A percentile compares a stretch with the other conserved stretches of the same genome.
These are phyloP conservation scores for Conus betulinus DNA, from an alignment of 1,140 invertebrate species.

Conservation along the genomic window DNA sequence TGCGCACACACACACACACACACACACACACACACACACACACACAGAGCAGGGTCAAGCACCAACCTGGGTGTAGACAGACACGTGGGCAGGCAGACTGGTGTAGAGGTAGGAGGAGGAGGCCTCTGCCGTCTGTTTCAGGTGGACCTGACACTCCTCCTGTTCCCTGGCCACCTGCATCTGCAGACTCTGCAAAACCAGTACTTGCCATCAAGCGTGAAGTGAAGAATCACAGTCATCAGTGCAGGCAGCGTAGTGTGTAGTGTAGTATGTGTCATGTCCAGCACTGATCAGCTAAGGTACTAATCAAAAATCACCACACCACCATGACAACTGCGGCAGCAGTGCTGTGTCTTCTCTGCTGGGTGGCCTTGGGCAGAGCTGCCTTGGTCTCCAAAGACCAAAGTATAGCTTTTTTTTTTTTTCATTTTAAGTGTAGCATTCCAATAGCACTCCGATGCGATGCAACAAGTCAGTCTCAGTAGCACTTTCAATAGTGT, in stretches of 20 bases:
- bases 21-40: not conserved
- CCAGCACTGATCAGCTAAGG: not conserved
- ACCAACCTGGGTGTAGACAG: conserved; percentile 4
- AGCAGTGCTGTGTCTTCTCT: too few relatives aligned
- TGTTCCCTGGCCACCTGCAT: conserved; percentile 21
- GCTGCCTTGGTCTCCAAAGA: too few relatives aligned
- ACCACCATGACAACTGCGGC: not conserved
- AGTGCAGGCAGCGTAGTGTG: not conserved
- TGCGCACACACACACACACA: not conserved
- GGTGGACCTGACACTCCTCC: conserved; percentile 26
- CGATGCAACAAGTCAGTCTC: too few relatives aligned
- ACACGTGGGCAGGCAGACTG: not conserved
- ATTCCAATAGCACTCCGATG: too few relatives aligned
- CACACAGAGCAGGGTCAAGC: not conserved
- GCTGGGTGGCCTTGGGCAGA: too few relatives aligned
- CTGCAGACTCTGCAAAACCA: conserved; percentile 1
- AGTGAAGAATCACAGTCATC: too few relatives aligned
- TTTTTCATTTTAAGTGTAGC: too few relatives aligned
- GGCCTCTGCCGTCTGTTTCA: not conserved
- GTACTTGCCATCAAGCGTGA: too few relatives aligned
- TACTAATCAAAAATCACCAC: not conserved
- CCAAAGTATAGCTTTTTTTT: too few relatives aligned
- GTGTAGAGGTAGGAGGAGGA: not conserved
- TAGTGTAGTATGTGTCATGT: too few relatives aligned
- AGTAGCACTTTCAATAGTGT: too few relatives aligned